These are phyloP conservation scores for Grammomys dolichurus DNA, from an alignment of 2,113 vertebrate species.

Conservation along the genomic window DNA sequence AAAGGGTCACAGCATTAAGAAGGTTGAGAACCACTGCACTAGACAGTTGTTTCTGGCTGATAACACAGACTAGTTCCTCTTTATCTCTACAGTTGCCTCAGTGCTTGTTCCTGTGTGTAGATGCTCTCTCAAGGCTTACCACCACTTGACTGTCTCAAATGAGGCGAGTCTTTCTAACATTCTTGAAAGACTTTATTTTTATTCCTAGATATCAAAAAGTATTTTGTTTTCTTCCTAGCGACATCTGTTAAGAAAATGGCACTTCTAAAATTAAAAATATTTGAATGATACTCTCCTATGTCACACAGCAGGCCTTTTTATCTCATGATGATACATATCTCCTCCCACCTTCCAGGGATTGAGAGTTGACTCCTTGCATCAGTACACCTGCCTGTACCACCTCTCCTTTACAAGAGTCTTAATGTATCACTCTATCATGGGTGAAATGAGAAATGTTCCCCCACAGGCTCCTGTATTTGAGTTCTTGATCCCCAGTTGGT, in stretches of 20 bases:
- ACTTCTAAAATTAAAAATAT: not conserved
- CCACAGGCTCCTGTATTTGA: not conserved
- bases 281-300: not conserved
- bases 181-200: not conserved
- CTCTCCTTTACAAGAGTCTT: not conserved
- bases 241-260: constrained; percentile 9
- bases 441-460: not conserved
- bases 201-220: not conserved
- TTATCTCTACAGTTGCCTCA: not conserved
- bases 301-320: not conserved
- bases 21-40: not conserved
- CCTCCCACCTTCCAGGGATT: not conserved
- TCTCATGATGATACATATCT: not conserved
- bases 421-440: not conserved
- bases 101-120: not conserved
- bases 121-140: not conserved
- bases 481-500: not conserved
- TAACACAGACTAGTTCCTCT: not conserved
- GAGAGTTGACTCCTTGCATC: not conserved
- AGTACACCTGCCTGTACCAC: not conserved
- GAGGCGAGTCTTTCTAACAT: not conserved
- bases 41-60: too few species aligned
- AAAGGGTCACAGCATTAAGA: not conserved
- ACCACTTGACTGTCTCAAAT: not conserved
- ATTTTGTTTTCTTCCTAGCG: not conserved